Base-by-base conservation (phyloP, 2,888 invertebrate species). In the Mythimna loreyi region DNA sequence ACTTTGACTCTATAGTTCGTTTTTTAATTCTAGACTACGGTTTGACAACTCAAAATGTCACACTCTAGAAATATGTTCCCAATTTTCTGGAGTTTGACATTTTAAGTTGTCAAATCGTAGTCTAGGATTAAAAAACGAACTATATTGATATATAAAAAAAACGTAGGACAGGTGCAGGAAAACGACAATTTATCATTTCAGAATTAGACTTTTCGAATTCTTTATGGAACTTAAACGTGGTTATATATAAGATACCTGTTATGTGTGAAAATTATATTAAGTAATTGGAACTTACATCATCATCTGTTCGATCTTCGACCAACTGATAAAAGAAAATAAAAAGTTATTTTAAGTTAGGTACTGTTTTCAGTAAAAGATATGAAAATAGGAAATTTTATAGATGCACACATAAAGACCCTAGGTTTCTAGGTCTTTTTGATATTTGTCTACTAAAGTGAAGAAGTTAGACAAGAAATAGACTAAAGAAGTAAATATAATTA, bases 261-360 rank as follows among this genome's bases (percentile, higher is more conserved):
- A 45, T n/a, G 43, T 45, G 7, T n/a, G n/a, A 45, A n/a, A 45
- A 45, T n/a, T 6, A 8, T n/a, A 16, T 7, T 45, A 13, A 45
- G 45, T 33, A 13, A 23, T 23, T 11, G 13, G 33, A n/a, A 75
- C 80, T 78, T 72, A 78, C 80, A 13, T 53, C 50, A 28, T 47
- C 33, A 9, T 72, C 62, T 0, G 63, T 66, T 8, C 69, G 69
- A 49, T 80, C 76, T 49, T 71, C 60, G n/a, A 67, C 9, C 21
- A 67, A 33, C 76, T 78, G 40, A 43, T 23, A 8, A 36, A 58
- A 74, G 1, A 53, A 53, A 56, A 52, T 19, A 0, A 25, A 63
- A 2, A n/a, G 2, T 47, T 57, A 40, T 30, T 40, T 40, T 40
- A 13, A 28, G 2, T 7, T 11, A 5, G 3, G 36, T 45, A 13